Evolutionary conservation across 2,888 invertebrate species (phyloP), one percentile per base, ranked within the genome.

Genomic region (Pherbina coryleti): DNA sequence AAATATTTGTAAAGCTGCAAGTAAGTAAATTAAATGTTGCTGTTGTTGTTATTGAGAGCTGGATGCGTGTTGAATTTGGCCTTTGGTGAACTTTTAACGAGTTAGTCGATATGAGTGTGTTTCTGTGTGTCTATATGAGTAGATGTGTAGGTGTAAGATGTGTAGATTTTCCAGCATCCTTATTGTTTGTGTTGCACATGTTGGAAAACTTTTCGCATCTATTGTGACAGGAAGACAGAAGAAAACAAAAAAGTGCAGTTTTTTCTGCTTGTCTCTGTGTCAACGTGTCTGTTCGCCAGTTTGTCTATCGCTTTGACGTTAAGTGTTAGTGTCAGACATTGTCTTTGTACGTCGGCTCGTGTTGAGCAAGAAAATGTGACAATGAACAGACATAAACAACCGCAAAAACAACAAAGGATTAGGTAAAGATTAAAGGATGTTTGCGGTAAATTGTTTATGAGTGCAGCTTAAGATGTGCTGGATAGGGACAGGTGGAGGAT

Each of bases 371-470:
- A 31, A 75, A 75, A 75, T 75, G 75, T 75, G 75, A 75, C 75
- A 75, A 75, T 67, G 67, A 75, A 75, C 75, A 75, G 75, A 66
- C 75, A 67, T 67, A 66, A 75, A 67, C 67, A 66, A 31, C 14
- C 55, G 9, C n/a, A 60, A 60, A 25, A 69, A 51, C 51, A 49
- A 51, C 69, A 69, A 69, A 69, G 49, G 69, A 69, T 69, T 69
- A 69, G 51, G 49, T 22, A 69, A 57, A 57, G 55, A 72, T 72
- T 72, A 55, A 73, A 60, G 64, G 51, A 75, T 60, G 55, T 69
- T 75, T 75, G 76, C 25, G 70, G 70, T 76, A 76, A 76, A 71
- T 76, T 76, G 76, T 76, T 76, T 76, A 71, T 76, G 70, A 76
- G 70, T 62, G 70, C 25, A 49, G 62, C 62, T 37, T 71, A 64